Conservation (phyloP, 2,888 invertebrate genomes). For the Eurytoma californica region DNA sequence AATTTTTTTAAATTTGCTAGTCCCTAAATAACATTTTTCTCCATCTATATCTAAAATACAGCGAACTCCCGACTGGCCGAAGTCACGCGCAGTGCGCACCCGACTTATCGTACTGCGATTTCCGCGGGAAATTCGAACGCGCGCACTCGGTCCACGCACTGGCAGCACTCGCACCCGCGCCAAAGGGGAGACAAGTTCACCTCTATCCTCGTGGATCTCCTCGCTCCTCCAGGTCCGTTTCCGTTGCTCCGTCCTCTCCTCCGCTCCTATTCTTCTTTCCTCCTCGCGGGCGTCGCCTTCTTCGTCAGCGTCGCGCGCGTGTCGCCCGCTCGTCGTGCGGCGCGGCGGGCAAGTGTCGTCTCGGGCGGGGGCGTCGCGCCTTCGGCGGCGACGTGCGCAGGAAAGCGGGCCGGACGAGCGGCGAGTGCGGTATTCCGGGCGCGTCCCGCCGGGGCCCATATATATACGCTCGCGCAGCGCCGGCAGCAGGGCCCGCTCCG, state of each 20-base stretch:
- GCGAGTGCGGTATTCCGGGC: slow-evolving; percentile 74
- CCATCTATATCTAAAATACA: too few species aligned
- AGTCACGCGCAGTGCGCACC: too few species aligned
- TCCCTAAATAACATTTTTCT: too few species aligned
- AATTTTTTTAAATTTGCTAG: too few species aligned
- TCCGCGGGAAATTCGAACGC: slow-evolving; percentile 8
- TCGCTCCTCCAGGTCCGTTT: background rate
- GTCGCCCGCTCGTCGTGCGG: slow-evolving; percentile 20
- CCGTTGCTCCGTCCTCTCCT: background rate
- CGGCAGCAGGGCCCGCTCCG: slow-evolving; percentile 51
- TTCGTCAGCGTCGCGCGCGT: background rate
- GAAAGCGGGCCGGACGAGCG: slow-evolving; percentile 65
- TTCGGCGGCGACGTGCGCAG: background rate
- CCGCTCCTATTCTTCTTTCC: background rate
- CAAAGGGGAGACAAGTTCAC: background rate
- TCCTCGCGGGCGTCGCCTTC: background rate
- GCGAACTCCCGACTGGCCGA: too few species aligned
- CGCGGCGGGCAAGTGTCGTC: background rate
- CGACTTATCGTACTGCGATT: background rate
- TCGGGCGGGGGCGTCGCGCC: slow-evolving; percentile 4
- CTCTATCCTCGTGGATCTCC: background rate
- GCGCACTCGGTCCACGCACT: background rate
- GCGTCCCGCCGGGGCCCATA: slow-evolving; percentile 72
- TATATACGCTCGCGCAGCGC: slow-evolving; percentile 52
- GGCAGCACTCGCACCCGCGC: background rate